Base-by-base conservation (phyloP, 2,113 vertebrate genomes). In the Megaceryle torquata region DNA sequence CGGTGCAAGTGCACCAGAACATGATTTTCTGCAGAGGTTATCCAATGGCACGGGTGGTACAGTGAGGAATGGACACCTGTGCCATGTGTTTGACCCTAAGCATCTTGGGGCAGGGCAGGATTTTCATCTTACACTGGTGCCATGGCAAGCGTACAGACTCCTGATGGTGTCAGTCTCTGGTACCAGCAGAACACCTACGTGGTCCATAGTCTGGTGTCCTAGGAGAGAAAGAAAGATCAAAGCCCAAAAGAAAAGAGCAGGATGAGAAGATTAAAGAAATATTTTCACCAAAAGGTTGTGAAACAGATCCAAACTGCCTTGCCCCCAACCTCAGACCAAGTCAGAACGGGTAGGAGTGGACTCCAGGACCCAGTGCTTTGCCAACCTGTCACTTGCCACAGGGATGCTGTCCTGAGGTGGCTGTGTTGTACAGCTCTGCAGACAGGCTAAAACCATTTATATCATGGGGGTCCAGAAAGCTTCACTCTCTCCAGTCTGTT, bases 11-110 rank as follows among this genome's bases (percentile, higher is more conserved):
- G 13, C 2, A 19, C 22, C 19, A 70, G 57, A 64, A 21, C 35
- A 15, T 7, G 35, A 26, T 51, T 60, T 37, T 64, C 69, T 64
- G 69, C 43, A 54, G 53, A 31, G 48, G n/a, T 53, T 28, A 7
- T 46, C 56, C n/a, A 18, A 11, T 10, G 17, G 13, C 71, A 37
- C 0, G 0, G 53, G 15, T 44, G 44, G 31, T 10, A 37, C 17
- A 25, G 48, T 22, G 39, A 57, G 41, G 37, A 60, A 24, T 15
- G 33, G 15, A 4, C 28, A 9, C 29, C 37, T 28, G 43, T 44
- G 65, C 46, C 2, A 0, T 3, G 6, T 39, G 24, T 50, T 59
- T 8, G 5, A 28, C 51, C 24, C 13, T 43, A 16, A 53, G 37
- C 22, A 18, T 33, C 43, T 13, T 5, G 15, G 17, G 15, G 9